A percentile compares a stretch with the other conserved stretches of the same genome.
Evolutionary conservation across 2,113 vertebrate species (phyloP).

Genomic region (Uropsilus gracilis): DNA sequence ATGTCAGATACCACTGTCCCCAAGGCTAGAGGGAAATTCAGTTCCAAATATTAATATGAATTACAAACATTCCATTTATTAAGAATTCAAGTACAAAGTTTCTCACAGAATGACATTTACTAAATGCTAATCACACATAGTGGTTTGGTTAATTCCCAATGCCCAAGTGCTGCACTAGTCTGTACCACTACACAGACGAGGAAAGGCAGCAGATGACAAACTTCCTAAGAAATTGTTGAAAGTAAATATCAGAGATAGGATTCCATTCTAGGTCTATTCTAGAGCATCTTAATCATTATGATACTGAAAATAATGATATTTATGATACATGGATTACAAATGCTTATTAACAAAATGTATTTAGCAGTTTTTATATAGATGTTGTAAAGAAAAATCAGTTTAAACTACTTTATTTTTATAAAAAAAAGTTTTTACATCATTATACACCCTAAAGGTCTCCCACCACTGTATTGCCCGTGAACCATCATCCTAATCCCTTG

Average conservation of each 20-base stretch:
- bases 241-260: neutral
- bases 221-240: neutral
- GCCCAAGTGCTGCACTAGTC: neutral
- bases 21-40: neutral
- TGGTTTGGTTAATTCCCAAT: neutral
- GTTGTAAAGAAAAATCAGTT: neutral
- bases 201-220: neutral
- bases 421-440: too few relatives aligned
- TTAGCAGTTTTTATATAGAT: neutral
- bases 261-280: neutral
- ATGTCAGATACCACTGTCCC: neutral
- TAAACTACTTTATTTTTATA: neutral
- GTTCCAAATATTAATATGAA: neutral
- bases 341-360: neutral
- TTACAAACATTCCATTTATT: neutral
- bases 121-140: neutral
- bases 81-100: neutral
- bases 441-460: too few relatives aligned
- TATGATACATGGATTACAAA: neutral
- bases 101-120: neutral
- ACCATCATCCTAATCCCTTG: too few relatives aligned
- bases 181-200: neutral
- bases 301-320: constrained; percentile 23
- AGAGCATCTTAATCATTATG: neutral
- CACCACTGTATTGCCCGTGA: too few relatives aligned